Conservation (phyloP, 1,140 invertebrate genomes). For the Pachypeltis micranthus region DNA sequence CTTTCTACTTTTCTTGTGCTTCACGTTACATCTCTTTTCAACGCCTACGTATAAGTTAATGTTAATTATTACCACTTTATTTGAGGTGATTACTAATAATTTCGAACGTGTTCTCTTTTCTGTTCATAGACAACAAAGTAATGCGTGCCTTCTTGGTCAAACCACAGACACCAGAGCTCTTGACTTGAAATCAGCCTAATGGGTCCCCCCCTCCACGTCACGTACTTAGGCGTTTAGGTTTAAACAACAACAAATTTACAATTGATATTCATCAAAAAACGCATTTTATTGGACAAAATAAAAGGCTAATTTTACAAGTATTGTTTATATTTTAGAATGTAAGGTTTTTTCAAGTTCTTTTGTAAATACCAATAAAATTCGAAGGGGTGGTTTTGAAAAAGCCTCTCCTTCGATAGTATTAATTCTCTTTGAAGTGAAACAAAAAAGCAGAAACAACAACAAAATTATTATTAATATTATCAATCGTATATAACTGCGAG, state of each 20-base stretch:
- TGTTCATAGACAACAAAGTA: neutral
- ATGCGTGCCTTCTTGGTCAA: conserved; percentile 5
- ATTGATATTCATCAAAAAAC: neutral
- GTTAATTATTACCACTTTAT: too few relatives aligned
- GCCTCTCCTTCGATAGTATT: neutral
- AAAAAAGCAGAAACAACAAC: too few relatives aligned
- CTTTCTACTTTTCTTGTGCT: too few relatives aligned
- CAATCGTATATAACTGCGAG: neutral
- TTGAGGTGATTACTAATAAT: too few relatives aligned
- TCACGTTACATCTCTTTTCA: too few relatives aligned
- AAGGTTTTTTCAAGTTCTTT: neutral
- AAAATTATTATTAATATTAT: too few relatives aligned
- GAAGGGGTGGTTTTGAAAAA: neutral
- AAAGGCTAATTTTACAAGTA: conserved; percentile 4
- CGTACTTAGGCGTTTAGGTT: neutral
- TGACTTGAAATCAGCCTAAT: neutral
- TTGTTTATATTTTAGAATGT: conserved; percentile 1
- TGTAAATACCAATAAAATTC: neutral
- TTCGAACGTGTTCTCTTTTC: too few relatives aligned
- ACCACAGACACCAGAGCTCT: neutral
- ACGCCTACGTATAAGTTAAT: too few relatives aligned
- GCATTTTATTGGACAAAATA: neutral
- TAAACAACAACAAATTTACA: too few relatives aligned
- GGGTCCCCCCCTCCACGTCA: neutral
- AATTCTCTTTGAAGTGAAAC: neutral